Evolutionary conservation across 2,797 vertebrate genomes (phyloP), one percentile per base, ranked within the genome.

Genomic region (Spinibarbus caldwelli): DNA sequence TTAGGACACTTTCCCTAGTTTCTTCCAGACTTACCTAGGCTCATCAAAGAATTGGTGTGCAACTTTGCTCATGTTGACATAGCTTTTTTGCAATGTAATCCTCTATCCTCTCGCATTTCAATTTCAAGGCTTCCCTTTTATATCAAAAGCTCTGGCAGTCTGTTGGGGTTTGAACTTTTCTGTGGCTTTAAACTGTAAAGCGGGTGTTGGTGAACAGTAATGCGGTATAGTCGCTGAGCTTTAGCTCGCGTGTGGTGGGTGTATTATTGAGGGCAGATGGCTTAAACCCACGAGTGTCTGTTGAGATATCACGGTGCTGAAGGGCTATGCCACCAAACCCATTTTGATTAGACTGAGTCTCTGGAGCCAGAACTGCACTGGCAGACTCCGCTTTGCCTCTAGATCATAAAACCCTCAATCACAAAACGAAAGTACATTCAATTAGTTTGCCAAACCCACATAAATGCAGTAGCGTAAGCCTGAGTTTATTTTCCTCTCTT

Each of bases 281-380:
- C 87, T 89, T 88, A 80, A 89, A 85, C 52, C 54, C 87, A 87
- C 81, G 87, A 90, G 88, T 90, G 90, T 82, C 92, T 91, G 86
- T 89, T 92, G 90, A 93, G 91, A 91, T 89, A 89, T 91, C 78
- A 68, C 91, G 79, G 88, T 78, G 91, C 90, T 92, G 88, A 92
- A 88, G 88, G 86, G 85, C 91, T 90, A 83, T 91, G 89, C 89
- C 89, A 92, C 92, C 90, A 89, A 93, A 91, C 89, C 88, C 88
- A 91, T 93, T 93, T 91, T 93, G 91, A 94, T 93, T 92, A 91
- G 90, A 81, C 87, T 54, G 86, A 87, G 87, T 86, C 90, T 88
- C 89, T 89, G 88, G 91, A 87, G 86, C 86, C 89, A 87, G 79
- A 57, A 80, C 90, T 83, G 78, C 85, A 88, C 87, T 90, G 78